A percentile compares a stretch with the other conserved stretches of the same genome.
Evolutionary conservation across 2,113 vertebrate species (phyloP).

Genomic region (Pleuronectes platessa): DNA sequence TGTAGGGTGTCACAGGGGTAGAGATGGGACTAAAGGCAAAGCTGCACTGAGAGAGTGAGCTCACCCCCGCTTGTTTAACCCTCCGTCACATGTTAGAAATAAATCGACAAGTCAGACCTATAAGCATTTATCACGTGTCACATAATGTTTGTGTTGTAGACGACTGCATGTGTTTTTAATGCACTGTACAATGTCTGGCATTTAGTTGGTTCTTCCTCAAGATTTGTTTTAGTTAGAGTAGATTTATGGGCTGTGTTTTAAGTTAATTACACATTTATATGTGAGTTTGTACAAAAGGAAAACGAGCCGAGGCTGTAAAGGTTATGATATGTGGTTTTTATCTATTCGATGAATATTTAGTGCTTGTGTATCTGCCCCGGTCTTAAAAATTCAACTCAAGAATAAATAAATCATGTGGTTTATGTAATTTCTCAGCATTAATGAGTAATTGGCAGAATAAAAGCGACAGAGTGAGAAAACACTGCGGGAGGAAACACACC

Average conservation of each 20-base stretch:
- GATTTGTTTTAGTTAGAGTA: too few relatives aligned
- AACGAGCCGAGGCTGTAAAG: not conserved
- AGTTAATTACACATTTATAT: too few relatives aligned
- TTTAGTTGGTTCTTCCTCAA: too few relatives aligned
- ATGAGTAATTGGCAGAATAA: slow-evolving; percentile 54
- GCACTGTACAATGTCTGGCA: not conserved
- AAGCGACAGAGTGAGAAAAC: slow-evolving; percentile 26
- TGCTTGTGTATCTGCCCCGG: not conserved
- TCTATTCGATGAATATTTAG: slow-evolving; percentile 9
- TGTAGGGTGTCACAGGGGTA: slow-evolving; percentile 53
- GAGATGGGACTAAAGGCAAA: slow-evolving; percentile 67
- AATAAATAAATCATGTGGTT: slow-evolving; percentile 40
- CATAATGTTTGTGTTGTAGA: slow-evolving; percentile 25
- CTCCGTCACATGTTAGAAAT: too few relatives aligned
- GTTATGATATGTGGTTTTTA: slow-evolving; percentile 14
- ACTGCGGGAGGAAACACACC: slow-evolving; percentile 57
- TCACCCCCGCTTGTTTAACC: not conserved
- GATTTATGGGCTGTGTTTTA: too few relatives aligned
- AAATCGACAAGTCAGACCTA: slow-evolving; percentile 14
- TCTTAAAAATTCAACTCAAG: slow-evolving; percentile 23
- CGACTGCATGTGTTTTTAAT: slow-evolving; percentile 1
- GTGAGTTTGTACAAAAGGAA: too few relatives aligned
- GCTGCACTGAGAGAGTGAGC: slow-evolving; percentile 47
- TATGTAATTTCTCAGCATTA: slow-evolving; percentile 47
- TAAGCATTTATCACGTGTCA: slow-evolving; percentile 30